These are phyloP conservation scores for Synergus itoensis DNA, from an alignment of 2,888 invertebrate species.

Conservation along the genomic window DNA sequence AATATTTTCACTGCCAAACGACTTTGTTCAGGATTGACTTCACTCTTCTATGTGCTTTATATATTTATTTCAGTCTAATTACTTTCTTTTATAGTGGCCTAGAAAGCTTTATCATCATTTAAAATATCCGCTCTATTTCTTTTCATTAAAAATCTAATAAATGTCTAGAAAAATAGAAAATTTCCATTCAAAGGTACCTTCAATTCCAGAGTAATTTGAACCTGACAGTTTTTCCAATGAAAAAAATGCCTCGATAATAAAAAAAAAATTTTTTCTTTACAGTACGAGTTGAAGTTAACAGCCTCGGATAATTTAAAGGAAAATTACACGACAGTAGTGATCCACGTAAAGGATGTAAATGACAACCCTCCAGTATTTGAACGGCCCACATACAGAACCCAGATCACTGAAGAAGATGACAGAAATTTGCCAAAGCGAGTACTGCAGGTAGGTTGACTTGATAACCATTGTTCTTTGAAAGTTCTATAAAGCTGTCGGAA, in stretches of 20 bases:
- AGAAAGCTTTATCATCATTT: conserved; percentile 14
- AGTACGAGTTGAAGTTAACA: conserved; percentile 96
- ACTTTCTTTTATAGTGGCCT: neutral
- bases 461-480: conserved; percentile 27
- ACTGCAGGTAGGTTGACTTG: conserved; percentile 83
- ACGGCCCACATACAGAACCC: conserved; percentile 95
- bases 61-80: neutral
- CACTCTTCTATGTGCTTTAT: too few relatives aligned
- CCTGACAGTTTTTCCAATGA: neutral
- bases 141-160: conserved; percentile 9
- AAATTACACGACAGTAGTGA: conserved; percentile 97
- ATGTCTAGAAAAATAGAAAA: neutral
- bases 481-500: conserved; percentile 32
- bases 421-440: conserved; percentile 95
- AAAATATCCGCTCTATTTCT: conserved; percentile 5
- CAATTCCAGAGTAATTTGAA: neutral
- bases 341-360: conserved; percentile 98
- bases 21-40: too few relatives aligned
- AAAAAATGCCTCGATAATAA: neutral
- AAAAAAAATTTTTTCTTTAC: conserved; percentile 61
- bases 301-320: conserved; percentile 98
- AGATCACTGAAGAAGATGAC: conserved; percentile 97
- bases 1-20: too few relatives aligned
- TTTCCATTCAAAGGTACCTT: conserved; percentile 3
- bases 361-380: conserved; percentile 99